Conservation (phyloP, 1,140 invertebrate species). For the Campoletis sonorensis region DNA sequence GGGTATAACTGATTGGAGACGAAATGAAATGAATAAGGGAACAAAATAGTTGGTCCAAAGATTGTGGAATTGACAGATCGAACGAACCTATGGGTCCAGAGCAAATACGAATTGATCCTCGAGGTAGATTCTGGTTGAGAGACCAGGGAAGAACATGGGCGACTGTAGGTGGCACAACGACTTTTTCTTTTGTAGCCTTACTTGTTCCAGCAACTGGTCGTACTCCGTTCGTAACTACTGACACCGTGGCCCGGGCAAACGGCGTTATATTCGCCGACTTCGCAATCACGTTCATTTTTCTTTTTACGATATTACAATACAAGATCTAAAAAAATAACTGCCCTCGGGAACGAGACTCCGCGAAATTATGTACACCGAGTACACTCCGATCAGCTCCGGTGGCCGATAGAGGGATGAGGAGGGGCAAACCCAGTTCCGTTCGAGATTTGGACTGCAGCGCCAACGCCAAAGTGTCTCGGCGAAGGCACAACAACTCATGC, state of each 20-base stretch:
- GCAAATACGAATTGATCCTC: conserved; percentile 76
- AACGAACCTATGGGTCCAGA: conserved; percentile 78
- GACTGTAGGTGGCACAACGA: conserved; percentile 60
- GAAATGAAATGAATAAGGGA: conserved; percentile 3
- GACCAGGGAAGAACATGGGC: conserved; percentile 59
- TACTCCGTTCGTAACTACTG: conserved; percentile 78
- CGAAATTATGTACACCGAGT: conserved; percentile 17
- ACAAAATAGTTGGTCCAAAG: not conserved
- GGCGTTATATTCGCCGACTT: conserved; percentile 80
- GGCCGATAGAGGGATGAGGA: too few species aligned
- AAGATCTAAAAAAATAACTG: not conserved
- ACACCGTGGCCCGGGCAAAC: conserved; percentile 79
- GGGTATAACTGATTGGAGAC: not conserved
- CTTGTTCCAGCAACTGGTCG: conserved; percentile 74
- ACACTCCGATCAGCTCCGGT: too few species aligned
- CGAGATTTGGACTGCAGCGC: too few species aligned
- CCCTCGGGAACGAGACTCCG: not conserved
- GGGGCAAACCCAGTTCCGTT: too few species aligned
- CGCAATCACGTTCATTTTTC: conserved; percentile 81
- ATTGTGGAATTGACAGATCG: conserved; percentile 15
- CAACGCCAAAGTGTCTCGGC: too few species aligned
- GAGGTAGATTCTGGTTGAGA: conserved; percentile 75
- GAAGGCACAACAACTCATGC: too few species aligned
- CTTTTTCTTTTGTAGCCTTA: conserved; percentile 71
- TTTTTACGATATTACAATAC: conserved; percentile 12